These are phyloP conservation scores for Cardinalis cardinalis DNA, from an alignment of 2,113 vertebrate species.

Conservation along the genomic window DNA sequence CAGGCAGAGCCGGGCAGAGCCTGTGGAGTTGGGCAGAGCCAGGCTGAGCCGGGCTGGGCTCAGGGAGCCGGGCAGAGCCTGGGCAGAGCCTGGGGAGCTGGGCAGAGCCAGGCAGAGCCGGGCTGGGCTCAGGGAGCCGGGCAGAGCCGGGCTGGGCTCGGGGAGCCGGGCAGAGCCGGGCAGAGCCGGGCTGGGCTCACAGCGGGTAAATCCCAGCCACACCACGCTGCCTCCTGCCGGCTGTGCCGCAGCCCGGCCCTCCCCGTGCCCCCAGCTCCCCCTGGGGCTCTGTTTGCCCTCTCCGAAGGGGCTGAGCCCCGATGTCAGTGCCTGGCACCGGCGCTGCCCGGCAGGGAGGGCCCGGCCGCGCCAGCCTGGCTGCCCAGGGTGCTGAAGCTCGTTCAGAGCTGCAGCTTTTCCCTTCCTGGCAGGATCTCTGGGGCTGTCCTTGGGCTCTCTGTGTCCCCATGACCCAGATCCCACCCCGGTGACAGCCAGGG, in stretches of 20 bases:
- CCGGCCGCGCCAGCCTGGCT: background rate
- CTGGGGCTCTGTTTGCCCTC: background rate
- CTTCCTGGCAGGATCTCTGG: background rate
- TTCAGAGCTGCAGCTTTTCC: background rate
- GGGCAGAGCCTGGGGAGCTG: background rate
- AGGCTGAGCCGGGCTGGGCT: too few relatives aligned
- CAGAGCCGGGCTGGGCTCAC: background rate
- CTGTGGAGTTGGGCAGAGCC: too few relatives aligned
- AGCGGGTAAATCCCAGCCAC: background rate
- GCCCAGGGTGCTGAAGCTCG: background rate
- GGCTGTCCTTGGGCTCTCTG: background rate
- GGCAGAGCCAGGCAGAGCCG: background rate
- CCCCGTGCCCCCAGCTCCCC: rapidly evolving
- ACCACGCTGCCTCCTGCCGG: background rate
- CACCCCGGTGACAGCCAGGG: background rate
- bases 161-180: background rate
- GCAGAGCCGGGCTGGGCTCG: too few relatives aligned
- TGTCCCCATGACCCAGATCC: rapidly evolving
- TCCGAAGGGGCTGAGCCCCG: background rate
- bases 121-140: too few relatives aligned
- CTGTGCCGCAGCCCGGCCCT: background rate
- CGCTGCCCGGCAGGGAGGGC: background rate
- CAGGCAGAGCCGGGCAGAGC: too few relatives aligned
- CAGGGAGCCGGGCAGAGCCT: too few relatives aligned
- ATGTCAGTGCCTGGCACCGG: background rate